Conservation (phyloP, 2,888 invertebrate genomes). For the Frankliniella fusca region DNA sequence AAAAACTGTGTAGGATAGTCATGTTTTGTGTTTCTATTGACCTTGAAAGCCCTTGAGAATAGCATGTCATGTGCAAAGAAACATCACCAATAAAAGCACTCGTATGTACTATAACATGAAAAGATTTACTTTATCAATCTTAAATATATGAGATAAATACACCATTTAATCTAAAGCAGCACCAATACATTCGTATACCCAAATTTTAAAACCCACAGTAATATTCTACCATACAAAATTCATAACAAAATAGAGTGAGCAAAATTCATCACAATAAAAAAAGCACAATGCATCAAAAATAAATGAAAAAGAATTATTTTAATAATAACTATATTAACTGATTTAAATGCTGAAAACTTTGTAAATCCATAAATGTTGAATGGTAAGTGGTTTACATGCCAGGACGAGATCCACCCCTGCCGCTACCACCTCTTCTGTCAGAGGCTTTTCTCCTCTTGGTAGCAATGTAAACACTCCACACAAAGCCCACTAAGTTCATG, state of each 20-base stretch:
- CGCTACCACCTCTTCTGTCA: not conserved
- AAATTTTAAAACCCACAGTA: not conserved
- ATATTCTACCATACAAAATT: not conserved
- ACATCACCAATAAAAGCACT: not conserved
- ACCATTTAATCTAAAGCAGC: not conserved
- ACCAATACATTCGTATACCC: not conserved
- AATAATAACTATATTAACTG: not conserved
- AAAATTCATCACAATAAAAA: not conserved
- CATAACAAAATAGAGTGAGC: not conserved
- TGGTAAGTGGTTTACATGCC: not conserved
- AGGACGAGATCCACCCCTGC: not conserved
- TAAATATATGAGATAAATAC: not conserved
- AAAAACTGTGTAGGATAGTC: not conserved
- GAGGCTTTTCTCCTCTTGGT: slow-evolving; percentile 52
- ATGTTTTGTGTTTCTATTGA: not conserved
- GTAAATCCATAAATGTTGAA: not conserved
- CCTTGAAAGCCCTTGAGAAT: too few species aligned
- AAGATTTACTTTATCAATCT: not conserved
- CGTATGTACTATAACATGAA: not conserved
- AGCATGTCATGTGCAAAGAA: not conserved
- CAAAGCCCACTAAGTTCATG: slow-evolving; percentile 70
- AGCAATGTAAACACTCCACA: slow-evolving; percentile 73
- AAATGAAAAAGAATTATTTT: not conserved
- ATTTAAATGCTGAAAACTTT: not conserved
- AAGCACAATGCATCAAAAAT: not conserved